Evolutionary conservation across 2,797 vertebrate genomes (phyloP), one percentile per base, ranked within the genome.

Genomic region (Percopsis omiscomaycus): DNA sequence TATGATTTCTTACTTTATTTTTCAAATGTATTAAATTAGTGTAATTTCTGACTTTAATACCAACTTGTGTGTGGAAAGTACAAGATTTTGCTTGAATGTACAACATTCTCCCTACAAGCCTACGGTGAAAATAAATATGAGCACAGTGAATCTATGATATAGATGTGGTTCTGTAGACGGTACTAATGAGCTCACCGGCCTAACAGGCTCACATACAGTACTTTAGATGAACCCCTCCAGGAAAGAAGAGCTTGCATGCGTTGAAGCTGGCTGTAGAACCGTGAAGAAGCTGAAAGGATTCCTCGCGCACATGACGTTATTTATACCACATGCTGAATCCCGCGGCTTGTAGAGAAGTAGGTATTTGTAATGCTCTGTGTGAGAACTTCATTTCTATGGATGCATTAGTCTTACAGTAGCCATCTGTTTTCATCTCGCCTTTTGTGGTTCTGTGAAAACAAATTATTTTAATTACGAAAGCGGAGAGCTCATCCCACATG

Each of bases 21-120:
- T 28, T 14, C 28, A n/a, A 14, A 37, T 14, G n/a, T n/a, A 6
- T 55, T 55, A 32, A n/a, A 15, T 29, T 1, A 49, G 37, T 69
- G 75, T 74, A 85, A 80, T 82, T 68, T 82, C 71, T 66, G 73
- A 83, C 75, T 84, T 87, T 77, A 86, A 86, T 74, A 45, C 46
- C 69, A 82, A 90, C 87, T 75, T 88, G 84, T 84, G 61, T 77
- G 74, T 74, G 71, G 69, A 66, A 55, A 64, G 42, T 50, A 75
- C 53, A 81, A 81, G 77, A 86, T 85, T 74, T 61, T 77, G 70
- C 32, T 83, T 84, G 68, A 78, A 49, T 58, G 32, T 45, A 22
- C 54, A n/a, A 61, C 30, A 28, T 44, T 84, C 80, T 83, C 55
- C 2, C 0, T 42, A 29, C 15, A 55, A 67, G 64, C 48, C 53